Evolutionary conservation across 1,140 invertebrate species (phyloP).

Genomic region (Sycophaga agraensis): DNA sequence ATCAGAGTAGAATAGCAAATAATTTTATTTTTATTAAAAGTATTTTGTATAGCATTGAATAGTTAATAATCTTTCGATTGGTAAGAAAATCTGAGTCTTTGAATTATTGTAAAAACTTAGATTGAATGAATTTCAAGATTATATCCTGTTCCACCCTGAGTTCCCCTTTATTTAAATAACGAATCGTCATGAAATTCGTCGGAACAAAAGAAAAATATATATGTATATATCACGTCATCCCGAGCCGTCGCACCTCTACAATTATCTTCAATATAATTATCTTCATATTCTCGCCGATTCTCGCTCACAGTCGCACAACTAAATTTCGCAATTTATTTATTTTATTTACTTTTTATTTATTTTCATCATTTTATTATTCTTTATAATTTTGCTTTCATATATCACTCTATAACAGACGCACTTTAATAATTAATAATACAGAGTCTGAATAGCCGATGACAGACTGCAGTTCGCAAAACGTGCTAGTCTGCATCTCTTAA

Average conservation of each 20-base stretch:
- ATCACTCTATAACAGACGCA: constrained; percentile 18
- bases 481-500: background rate
- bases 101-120: no score
- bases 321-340: constrained; percentile 23
- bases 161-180: constrained; percentile 25
- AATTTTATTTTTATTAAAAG: no score
- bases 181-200: background rate
- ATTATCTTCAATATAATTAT: no score
- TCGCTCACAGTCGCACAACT: constrained; percentile 2
- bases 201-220: constrained; percentile 9
- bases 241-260: background rate
- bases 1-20: no score
- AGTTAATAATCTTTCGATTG: no score
- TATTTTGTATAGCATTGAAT: no score
- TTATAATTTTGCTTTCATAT: constrained; percentile 19
- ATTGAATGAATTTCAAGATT: no score
- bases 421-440: constrained; percentile 9
- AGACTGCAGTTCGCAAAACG: background rate
- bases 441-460: background rate
- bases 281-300: background rate
- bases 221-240: background rate
- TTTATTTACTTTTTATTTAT: constrained; percentile 9
- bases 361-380: no score
- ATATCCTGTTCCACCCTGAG: no score
- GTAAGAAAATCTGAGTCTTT: no score